Evolutionary conservation across 2,797 vertebrate genomes (phyloP), one percentile per base, ranked within the genome.

Genomic region (Hemibagrus guttatus): DNA sequence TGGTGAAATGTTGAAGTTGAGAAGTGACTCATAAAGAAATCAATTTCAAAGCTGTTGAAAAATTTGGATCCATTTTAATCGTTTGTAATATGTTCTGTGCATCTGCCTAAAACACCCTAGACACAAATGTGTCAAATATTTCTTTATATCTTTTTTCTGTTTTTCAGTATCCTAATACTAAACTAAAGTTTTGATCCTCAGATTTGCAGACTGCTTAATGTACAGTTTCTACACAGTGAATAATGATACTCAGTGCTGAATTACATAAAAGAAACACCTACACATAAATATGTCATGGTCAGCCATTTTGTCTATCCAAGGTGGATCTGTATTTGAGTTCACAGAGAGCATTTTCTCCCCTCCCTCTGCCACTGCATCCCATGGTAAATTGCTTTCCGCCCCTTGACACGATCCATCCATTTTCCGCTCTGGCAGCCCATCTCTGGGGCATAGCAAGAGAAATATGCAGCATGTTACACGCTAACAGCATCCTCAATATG

Each of bases 331-430:
- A 74, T 74, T 71, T 68, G 74, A 89, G 54, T 35, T 83, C 58
- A 52, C 63, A 46, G 63, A 87, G 46, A 76, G 83, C 23, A 79
- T 83, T 86, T 86, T 49, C 46, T 9, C 46, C 28, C 58, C 52
- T 69, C 28, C 28, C 68, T 74, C 82, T 63, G 23, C 23, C 71
- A 78, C 80, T 84, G 84, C 42, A 61, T 86, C 72, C 71, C 87
- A 63, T 63, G 71, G 89, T 87, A 89, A 91, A 89, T 87, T 79
- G 85, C 88, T 88, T 88, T 87, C 74, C 83, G 78, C 84, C 87
- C 84, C 81, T 88, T 88, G 88, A 89, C 89, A 89, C 68, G 85
- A 88, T 88, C 81, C 84, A 91, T 89, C 86, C 88, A 88, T 90
- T 89, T 87, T 85, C 61, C 66, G 74, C 89, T 85, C 42, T 88